Evolutionary conservation across 1,140 invertebrate genomes (phyloP), one percentile per base, ranked within the genome.

Genomic region (Drosophila lowei): DNA sequence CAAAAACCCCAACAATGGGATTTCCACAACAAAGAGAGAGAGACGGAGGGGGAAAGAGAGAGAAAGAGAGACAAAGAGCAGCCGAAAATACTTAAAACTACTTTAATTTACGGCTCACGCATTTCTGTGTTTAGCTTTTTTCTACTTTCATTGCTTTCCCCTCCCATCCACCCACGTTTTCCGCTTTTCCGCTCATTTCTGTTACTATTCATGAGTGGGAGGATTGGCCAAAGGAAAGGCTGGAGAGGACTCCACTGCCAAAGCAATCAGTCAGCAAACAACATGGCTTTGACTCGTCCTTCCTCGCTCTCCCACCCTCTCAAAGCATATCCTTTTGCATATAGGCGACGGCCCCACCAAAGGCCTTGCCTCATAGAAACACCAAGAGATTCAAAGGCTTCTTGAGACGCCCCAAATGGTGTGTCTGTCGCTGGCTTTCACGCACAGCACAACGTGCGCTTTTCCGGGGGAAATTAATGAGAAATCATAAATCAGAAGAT

Each of bases 41-140:
- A 56, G 38, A n/a, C 30, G 23, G 23, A 67, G 28, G 57, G 48
- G 16, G 42, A 68, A 43, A 55, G 2, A 56, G 49, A 55, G 42
- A 23, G 16, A 57, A 15, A 56, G n/a, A 46, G n/a, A 21, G 11
- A 61, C 18, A 50, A 72, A 59, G 64, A 59, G 52, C 55, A 50
- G 16, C 48, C 34, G 58, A 46, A 71, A 66, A 57, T 75, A 85
- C 81, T 85, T 81, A 88, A 85, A 85, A 85, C 81, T 85, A 85
- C 81, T 85, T 85, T 85, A 85, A 85, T 86, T 85, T 85, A 85
- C 86, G 81, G 81, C 72, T 60, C 83, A 85, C 81, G 81, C 81
- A 85, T 85, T 85, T 80, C 80, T 86, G 83, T 61, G 77, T 78
- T 83, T 78, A 83, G 79, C 68, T 75, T 52, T 34, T 34, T 34